Percentiles rank a stretch among this genome's conserved stretches.
These are phyloP conservation scores for Takifugu flavidus DNA, from an alignment of 2,113 vertebrate genomes.

Conservation along the genomic window DNA sequence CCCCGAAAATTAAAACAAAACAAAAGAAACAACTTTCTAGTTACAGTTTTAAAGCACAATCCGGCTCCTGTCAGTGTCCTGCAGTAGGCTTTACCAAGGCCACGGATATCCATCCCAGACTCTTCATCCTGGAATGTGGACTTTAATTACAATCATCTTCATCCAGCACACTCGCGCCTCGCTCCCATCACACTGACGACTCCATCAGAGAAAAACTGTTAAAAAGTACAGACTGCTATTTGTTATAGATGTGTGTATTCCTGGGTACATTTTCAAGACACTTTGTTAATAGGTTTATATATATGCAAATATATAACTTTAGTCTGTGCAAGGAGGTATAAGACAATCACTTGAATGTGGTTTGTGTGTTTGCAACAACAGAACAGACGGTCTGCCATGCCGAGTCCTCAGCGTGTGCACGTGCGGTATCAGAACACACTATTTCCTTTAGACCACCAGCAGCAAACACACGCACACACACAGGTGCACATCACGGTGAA, in stretches of 20 bases:
- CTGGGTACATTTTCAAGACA: slow-evolving; percentile 78
- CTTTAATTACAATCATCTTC: slow-evolving; percentile 65
- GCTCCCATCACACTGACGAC: slow-evolving; percentile 23
- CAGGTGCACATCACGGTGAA: slow-evolving; percentile 5
- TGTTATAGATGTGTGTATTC: slow-evolving; percentile 73
- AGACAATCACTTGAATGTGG: slow-evolving; percentile 75
- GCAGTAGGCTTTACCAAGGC: slow-evolving; percentile 62
- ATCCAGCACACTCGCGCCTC: slow-evolving; percentile 46
- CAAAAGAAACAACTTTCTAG: slow-evolving; percentile 6
- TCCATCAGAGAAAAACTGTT: slow-evolving; percentile 34
- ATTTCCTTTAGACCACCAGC: slow-evolving; percentile 47
- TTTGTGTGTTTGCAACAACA: slow-evolving; percentile 52
- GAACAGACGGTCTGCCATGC: slow-evolving; percentile 37
- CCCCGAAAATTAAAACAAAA: neutral
- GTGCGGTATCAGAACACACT: slow-evolving; percentile 47
- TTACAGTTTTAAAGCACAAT: slow-evolving; percentile 33
- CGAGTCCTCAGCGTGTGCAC: slow-evolving; percentile 55
- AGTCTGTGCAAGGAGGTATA: slow-evolving; percentile 79
- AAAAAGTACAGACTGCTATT: slow-evolving; percentile 71
- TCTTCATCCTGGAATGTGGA: slow-evolving; percentile 66
- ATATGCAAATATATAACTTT: slow-evolving; percentile 70
- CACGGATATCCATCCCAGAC: slow-evolving; percentile 67
- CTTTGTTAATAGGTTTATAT: slow-evolving; percentile 77
- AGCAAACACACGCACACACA: slow-evolving; percentile 49
- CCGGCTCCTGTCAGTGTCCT: slow-evolving; percentile 47